phyloP scores from a whole-genome alignment of 2,797 vertebrate species.

The Hoplostethus mediterraneus region DNA sequence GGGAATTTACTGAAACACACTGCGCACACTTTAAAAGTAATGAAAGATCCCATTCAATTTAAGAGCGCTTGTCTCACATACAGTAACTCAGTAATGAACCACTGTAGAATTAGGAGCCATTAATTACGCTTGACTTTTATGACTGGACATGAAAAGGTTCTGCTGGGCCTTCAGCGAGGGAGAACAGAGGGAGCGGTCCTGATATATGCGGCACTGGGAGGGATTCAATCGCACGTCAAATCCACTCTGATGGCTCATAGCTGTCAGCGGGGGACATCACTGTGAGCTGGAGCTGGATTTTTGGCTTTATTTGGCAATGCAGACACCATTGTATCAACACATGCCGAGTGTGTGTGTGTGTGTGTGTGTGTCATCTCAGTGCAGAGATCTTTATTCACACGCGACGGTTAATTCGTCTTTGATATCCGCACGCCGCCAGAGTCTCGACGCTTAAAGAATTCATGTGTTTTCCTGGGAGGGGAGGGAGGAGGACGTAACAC shows the following conservation, averaged over 20 bases:
- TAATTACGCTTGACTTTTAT: conserved; percentile 64
- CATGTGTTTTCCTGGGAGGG: conserved; percentile 46
- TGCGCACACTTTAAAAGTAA: conserved; percentile 4
- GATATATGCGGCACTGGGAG: conserved; percentile 27
- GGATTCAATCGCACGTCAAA: conserved; percentile 58
- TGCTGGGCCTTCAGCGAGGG: conserved; percentile 13
- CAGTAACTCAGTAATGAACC: conserved; percentile 45
- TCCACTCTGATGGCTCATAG: conserved; percentile 55
- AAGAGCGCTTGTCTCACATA: conserved; percentile 25
- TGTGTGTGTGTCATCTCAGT: conserved; percentile 28
- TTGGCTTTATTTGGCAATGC: conserved; percentile 50
- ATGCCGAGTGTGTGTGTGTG: conserved; percentile 8
- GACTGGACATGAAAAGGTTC: conserved; percentile 45
- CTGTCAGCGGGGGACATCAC: conserved; percentile 25
- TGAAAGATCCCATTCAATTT: conserved; percentile 25
- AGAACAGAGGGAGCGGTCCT: conserved; percentile 36
- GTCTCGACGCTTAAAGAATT: conserved; percentile 45
- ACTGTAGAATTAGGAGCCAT: conserved; percentile 45
- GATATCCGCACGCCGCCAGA: conserved; percentile 42
- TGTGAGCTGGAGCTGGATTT: conserved; percentile 46
- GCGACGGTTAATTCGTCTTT: conserved; percentile 38
- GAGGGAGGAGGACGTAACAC: not conserved
- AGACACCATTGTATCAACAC: conserved; percentile 49
- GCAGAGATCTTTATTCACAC: conserved; percentile 26
- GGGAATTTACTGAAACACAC: conserved; percentile 17